These are phyloP conservation scores for Crossocerus cetratus DNA, from an alignment of 2,888 invertebrate species.

Conservation along the genomic window DNA sequence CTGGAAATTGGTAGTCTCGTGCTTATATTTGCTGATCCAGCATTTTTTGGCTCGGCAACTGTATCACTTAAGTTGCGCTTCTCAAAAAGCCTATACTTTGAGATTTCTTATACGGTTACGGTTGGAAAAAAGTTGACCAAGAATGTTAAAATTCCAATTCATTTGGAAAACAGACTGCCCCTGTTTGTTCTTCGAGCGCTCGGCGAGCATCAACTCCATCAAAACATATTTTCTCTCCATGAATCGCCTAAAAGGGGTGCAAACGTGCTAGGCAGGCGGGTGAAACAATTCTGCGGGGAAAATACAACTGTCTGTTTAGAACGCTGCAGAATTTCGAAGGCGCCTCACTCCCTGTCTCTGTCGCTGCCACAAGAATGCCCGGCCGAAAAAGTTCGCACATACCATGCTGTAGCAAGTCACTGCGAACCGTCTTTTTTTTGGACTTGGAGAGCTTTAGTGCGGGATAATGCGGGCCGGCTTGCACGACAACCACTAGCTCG, in stretches of 20 bases:
- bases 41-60: not conserved
- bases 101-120: too few species aligned
- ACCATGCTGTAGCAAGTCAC: constrained; percentile 28
- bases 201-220: not conserved
- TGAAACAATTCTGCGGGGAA: constrained; percentile 9
- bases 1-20: not conserved
- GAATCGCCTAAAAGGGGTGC: not conserved
- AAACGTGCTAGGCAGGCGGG: constrained; percentile 3
- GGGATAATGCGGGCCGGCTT: not conserved
- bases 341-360: constrained; percentile 4
- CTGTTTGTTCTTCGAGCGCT: too few species aligned
- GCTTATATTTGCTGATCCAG: not conserved
- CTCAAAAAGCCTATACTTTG: too few species aligned
- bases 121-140: too few species aligned
- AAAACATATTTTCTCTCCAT: constrained; percentile 11
- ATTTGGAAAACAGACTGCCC: too few species aligned
- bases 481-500: constrained; percentile 3
- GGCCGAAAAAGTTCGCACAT: constrained; percentile 15
- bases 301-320: constrained; percentile 10
- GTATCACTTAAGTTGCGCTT: not conserved
- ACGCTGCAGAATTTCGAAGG: constrained; percentile 18
- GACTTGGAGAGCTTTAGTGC: not conserved
- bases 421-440: constrained; percentile 33
- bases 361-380: constrained; percentile 21
- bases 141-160: too few species aligned